Conservation (phyloP, 2,797 vertebrate species). For the Gymnothorax javanicus region DNA sequence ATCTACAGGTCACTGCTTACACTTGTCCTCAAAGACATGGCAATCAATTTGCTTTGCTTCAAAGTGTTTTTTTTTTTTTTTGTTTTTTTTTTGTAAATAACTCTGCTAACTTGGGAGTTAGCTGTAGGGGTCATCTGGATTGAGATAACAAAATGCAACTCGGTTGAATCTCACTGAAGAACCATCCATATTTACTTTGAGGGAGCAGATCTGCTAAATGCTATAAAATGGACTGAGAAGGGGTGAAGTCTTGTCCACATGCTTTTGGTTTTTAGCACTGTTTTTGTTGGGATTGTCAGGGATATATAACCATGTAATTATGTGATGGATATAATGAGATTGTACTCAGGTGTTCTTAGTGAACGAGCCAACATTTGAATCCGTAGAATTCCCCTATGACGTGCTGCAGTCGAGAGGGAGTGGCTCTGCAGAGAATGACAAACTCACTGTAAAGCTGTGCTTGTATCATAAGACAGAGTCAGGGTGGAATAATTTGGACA, state of each 20-base stretch:
- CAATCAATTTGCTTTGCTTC: not conserved
- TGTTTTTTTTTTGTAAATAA: not conserved
- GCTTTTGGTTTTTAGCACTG: not conserved
- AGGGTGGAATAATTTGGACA: not conserved
- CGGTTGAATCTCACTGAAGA: not conserved
- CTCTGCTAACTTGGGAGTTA: not conserved
- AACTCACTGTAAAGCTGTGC: not conserved
- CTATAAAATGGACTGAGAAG: not conserved
- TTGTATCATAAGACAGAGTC: not conserved
- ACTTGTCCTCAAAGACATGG: not conserved
- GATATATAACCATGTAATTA: not conserved
- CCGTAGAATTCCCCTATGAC: not conserved
- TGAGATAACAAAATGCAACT: not conserved
- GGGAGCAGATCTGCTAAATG: not conserved
- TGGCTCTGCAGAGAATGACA: not conserved
- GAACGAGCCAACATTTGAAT: not conserved
- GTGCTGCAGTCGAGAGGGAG: not conserved
- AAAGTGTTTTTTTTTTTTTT: too few relatives aligned
- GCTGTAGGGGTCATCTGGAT: not conserved
- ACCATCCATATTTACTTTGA: not conserved
- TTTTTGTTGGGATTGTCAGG: conserved; percentile 3
- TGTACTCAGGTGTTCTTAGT: not conserved
- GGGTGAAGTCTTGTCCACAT: not conserved
- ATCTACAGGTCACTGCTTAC: not conserved
- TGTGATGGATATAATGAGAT: conserved; percentile 8